Percentiles rank a stretch among this genome's conserved stretches.
These are phyloP conservation scores for Apamea monoglypha DNA, from an alignment of 2,888 invertebrate genomes.

Conservation along the genomic window DNA sequence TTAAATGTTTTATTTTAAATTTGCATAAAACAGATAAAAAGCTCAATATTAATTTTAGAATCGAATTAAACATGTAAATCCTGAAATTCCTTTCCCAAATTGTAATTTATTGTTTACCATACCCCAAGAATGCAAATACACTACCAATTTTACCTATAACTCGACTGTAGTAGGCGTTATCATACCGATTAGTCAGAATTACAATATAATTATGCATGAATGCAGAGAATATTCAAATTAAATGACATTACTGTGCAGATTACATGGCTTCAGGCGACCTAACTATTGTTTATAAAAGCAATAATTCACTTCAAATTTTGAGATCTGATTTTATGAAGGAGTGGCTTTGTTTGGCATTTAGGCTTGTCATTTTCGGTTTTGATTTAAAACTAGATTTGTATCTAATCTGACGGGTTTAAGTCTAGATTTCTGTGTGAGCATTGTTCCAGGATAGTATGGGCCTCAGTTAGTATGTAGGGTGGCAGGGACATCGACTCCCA, in stretches of 20 bases:
- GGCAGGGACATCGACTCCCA: too few relatives aligned
- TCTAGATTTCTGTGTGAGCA: neutral
- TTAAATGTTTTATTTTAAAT: neutral
- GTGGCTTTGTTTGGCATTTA: neutral
- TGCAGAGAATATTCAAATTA: conserved; percentile 50
- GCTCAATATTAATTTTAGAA: neutral
- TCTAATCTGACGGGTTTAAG: neutral
- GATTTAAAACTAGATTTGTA: conserved; percentile 9
- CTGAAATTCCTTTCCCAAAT: conserved; percentile 14
- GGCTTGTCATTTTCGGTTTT: neutral
- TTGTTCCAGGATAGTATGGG: neutral
- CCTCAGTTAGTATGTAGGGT: too few relatives aligned
- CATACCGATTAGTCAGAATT: conserved; percentile 25
- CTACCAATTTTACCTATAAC: neutral
- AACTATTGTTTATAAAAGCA: conserved; percentile 4
- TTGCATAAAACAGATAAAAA: neutral
- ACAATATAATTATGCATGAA: conserved; percentile 55
- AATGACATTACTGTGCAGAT: conserved; percentile 35
- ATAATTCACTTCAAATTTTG: conserved; percentile 20
- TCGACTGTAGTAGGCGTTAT: conserved; percentile 28
- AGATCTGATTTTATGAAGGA: conserved; percentile 2
- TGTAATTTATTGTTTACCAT: neutral
- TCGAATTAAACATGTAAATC: neutral
- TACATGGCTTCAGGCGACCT: conserved; percentile 34
- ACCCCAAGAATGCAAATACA: neutral